Base-by-base conservation (phyloP, 2,888 invertebrate species). In the Synergus itoensis region DNA sequence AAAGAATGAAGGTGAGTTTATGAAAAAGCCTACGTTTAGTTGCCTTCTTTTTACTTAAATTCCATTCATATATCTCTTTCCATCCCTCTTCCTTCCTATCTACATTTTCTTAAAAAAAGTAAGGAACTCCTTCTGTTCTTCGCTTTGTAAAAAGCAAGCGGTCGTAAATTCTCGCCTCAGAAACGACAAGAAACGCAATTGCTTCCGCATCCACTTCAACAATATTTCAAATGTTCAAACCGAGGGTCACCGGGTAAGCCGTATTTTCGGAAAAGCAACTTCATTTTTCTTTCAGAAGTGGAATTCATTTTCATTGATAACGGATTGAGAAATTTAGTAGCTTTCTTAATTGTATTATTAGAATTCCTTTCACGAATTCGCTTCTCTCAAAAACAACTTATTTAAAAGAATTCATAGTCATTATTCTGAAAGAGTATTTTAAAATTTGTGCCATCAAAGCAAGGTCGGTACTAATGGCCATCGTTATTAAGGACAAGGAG, bases 161-260 rank as follows among this genome's bases (percentile, higher is more conserved):
- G 48, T 69, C 69, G 45, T 69, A 69, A 69, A 69, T 69, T 69
- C 28, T 48, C 28, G 21, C 69, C 69, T 69, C 48, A 16, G 36
- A 48, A 73, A 73, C 53, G 73, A 73, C 36, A 53, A 73, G 73
- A 36, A 73, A 36, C 40, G 36, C 73, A 53, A 73, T 73, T 73
- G 73, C 53, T 73, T 73, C 73, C 48, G 53, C 53, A 73, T 73
- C n/a, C 48, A 53, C 73, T 53, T 53, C 11, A 73, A 73, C 73
- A 48, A 73, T 73, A 73, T 73, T 69, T 73, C 36, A 53, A 73
- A 36, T n/a, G 45, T 53, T 53, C 36, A 36, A 73, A n/a, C 48
- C 48, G n/a, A 53, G 36, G 53, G 73, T 53, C 48, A 53, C 53
- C n/a, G 36, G 53, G 36, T 73, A 53, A 53, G 48, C 53, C 48